phyloP scores from a whole-genome alignment of 2,888 invertebrate genomes.

The Fissipunctia ypsillon region DNA sequence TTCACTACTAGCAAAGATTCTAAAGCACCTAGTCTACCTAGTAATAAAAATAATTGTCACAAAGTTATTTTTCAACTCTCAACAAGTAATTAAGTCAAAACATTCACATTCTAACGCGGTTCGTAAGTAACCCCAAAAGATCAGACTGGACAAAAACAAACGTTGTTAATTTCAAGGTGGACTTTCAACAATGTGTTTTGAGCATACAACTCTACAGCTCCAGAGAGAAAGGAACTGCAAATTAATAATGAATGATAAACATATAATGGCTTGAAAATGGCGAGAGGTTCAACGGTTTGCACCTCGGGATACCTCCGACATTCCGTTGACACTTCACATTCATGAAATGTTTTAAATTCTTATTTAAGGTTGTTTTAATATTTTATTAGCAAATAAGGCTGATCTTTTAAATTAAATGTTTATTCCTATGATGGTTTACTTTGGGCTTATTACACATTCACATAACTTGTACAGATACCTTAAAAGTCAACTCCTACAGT shows the following conservation, averaged over 20 bases:
- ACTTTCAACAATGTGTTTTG: slow-evolving; percentile 35
- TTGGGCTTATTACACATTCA: background rate
- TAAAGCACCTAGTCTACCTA: background rate
- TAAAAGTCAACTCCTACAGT: too few relatives aligned
- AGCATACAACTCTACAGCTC: slow-evolving; percentile 3
- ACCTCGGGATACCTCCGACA: slow-evolving; percentile 40
- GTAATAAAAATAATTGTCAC: background rate
- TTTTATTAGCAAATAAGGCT: slow-evolving; percentile 17
- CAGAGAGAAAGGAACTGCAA: slow-evolving; percentile 33
- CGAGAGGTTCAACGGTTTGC: slow-evolving; percentile 33
- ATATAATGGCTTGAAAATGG: slow-evolving; percentile 36
- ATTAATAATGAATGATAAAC: slow-evolving; percentile 50
- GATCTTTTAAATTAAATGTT: slow-evolving; percentile 5
- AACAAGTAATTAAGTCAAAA: slow-evolving; percentile 1
- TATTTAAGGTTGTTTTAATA: slow-evolving; percentile 50
- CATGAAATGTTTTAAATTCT: slow-evolving; percentile 50
- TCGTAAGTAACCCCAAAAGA: slow-evolving; percentile 31
- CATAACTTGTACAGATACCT: too few relatives aligned
- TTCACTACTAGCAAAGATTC: background rate
- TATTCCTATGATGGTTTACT: background rate
- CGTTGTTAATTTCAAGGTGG: slow-evolving; percentile 29
- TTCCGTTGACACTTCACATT: slow-evolving; percentile 54
- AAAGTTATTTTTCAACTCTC: background rate
- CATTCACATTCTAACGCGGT: too few relatives aligned
- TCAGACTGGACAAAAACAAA: slow-evolving; percentile 52